Evolutionary conservation across 2,797 vertebrate genomes (phyloP), one percentile per base, ranked within the genome.

Genomic region (Poecilia wingei): DNA sequence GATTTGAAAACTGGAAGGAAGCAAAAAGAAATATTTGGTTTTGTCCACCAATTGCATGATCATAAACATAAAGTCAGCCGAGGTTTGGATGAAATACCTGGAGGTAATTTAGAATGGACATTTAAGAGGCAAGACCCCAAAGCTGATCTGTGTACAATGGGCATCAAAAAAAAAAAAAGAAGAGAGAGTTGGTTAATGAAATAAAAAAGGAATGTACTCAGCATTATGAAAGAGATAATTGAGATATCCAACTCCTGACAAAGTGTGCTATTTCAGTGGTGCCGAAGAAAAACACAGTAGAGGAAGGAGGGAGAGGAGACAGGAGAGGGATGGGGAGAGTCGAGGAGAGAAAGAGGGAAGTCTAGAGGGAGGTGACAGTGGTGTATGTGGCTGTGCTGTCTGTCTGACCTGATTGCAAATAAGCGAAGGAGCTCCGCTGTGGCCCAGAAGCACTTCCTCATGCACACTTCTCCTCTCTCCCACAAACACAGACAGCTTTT

Each of bases 361-460:
- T 95, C 94, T 93, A 78, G 88, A 91, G 93, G 94, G 93, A 94
- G 94, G 94, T 95, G 94, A 95, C 94, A 94, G 93, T 95, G 91
- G 94, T 94, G 92, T 92, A 94, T 95, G 92, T 94, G 94, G 91
- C 92, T 93, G 89, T 93, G 91, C 89, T 94, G 92, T 91, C 92
- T 94, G 92, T 95, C 94, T 95, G 95, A 96, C 95, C 95, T 95
- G 94, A 95, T 95, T 96, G 94, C 95, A 95, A 96, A 95, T 96
- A 95, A 95, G 95, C 91, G 86, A 89, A 89, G 93, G 91, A 94
- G 91, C 94, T 92, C 86, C 81, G 86, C 90, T 64, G 82, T 81
- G 91, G 93, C 94, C 93, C 92, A 94, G 85, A 93, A 93, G 94
- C 92, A 94, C 92, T 94, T 94, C 91, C 88, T 89, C 91, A 91